Conservation (phyloP, 2,888 invertebrate genomes). For the Caenorhabditis sp. region DNA sequence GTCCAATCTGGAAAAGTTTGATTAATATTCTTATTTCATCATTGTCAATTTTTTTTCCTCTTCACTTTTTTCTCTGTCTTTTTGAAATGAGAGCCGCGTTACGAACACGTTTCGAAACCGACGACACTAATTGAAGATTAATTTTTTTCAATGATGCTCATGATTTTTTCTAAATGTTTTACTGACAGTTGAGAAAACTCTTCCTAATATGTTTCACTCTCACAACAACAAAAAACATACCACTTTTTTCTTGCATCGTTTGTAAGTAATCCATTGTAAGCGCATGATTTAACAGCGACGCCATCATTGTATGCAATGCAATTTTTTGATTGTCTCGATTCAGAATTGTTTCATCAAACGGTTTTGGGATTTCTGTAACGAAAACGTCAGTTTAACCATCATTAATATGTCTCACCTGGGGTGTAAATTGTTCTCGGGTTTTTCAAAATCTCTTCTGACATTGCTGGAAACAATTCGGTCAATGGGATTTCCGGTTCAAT, state of each 20-base stretch:
- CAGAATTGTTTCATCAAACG: not conserved
- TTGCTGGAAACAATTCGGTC: slow-evolving; percentile 61
- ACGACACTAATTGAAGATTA: too few relatives aligned
- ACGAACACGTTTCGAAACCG: too few relatives aligned
- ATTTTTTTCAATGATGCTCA: too few relatives aligned
- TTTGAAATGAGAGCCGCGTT: too few relatives aligned
- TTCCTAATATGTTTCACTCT: too few relatives aligned
- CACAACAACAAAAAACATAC: too few relatives aligned
- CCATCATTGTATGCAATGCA: slow-evolving; percentile 21
- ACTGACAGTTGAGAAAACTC: too few relatives aligned
- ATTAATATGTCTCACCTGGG: slow-evolving; percentile 8
- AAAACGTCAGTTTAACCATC: slow-evolving; percentile 5
- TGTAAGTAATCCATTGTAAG: slow-evolving; percentile 39
- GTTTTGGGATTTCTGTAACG: slow-evolving; percentile 8
- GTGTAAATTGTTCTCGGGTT: slow-evolving; percentile 13
- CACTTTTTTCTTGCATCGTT: slow-evolving; percentile 30
- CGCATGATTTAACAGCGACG: slow-evolving; percentile 30
- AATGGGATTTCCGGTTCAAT: slow-evolving; percentile 63
- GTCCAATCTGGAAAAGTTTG: slow-evolving; percentile 37
- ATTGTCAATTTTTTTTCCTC: not conserved
- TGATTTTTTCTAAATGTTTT: too few relatives aligned
- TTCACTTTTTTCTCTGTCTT: not conserved
- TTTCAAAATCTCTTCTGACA: slow-evolving; percentile 38
- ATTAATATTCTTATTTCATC: too few relatives aligned
- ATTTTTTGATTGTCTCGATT: slow-evolving; percentile 14